Percentiles rank a stretch among this genome's conserved stretches.
These are phyloP conservation scores for Therioaphis trifolii DNA, from an alignment of 2,888 invertebrate genomes.

Conservation along the genomic window DNA sequence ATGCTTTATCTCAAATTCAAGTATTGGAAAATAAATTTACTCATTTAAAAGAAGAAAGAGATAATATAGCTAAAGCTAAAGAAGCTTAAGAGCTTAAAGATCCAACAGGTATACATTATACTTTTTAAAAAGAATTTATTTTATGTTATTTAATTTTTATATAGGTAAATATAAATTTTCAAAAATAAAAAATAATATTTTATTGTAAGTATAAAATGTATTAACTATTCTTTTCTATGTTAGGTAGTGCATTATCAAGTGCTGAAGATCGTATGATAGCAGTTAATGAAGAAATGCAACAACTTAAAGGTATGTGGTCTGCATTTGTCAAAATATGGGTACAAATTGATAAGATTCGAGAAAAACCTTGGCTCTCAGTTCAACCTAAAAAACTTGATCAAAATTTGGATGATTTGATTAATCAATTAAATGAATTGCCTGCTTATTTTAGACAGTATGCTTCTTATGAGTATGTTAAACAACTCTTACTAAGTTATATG, in stretches of 20 bases:
- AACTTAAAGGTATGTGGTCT: slow-evolving; percentile 95
- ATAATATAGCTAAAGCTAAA: slow-evolving; percentile 98
- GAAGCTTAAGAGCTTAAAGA: slow-evolving; percentile 98
- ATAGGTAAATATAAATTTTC: too few relatives aligned
- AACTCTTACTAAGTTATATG: slow-evolving; percentile 92
- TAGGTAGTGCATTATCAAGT: slow-evolving; percentile 73
- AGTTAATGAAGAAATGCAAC: slow-evolving; percentile 96
- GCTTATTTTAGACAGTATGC: slow-evolving; percentile 96
- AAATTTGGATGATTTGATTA: slow-evolving; percentile 92
- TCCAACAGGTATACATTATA: slow-evolving; percentile 73
- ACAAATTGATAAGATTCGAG: slow-evolving; percentile 96
- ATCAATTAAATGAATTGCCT: slow-evolving; percentile 94
- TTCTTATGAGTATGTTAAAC: slow-evolving; percentile 97
- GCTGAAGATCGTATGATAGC: slow-evolving; percentile 86
- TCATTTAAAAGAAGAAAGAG: slow-evolving; percentile 95
- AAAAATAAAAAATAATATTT: too few relatives aligned
- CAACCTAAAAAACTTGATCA: slow-evolving; percentile 97
- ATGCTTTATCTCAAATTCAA: slow-evolving; percentile 89
- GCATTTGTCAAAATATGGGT: slow-evolving; percentile 96
- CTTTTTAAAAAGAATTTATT: too few relatives aligned
- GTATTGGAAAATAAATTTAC: slow-evolving; percentile 95
- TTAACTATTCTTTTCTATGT: not conserved
- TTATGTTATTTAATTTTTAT: too few relatives aligned
- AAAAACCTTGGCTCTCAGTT: slow-evolving; percentile 98
- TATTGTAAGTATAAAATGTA: too few relatives aligned